These are phyloP conservation scores for Tachystola acroxantha DNA, from an alignment of 2,888 invertebrate genomes.

Conservation along the genomic window DNA sequence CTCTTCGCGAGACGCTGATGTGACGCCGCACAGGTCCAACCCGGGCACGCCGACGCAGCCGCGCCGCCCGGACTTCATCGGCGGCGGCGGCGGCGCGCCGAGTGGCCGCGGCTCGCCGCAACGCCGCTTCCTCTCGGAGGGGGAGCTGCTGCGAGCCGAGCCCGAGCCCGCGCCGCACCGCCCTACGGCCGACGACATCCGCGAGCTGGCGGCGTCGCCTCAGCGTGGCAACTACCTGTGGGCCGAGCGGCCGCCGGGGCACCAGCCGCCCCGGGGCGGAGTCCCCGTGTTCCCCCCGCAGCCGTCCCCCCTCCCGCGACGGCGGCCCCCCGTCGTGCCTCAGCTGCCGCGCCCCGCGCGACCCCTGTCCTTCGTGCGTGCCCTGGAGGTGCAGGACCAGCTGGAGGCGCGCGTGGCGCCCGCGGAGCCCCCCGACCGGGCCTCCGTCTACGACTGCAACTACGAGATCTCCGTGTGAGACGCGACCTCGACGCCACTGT, in stretches of 20 bases:
- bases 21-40: slow-evolving; percentile 87
- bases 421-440: slow-evolving; percentile 84
- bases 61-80: slow-evolving; percentile 92
- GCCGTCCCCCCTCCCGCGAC: slow-evolving; percentile 50
- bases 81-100: slow-evolving; percentile 62
- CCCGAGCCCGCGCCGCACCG: slow-evolving; percentile 77
- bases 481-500: slow-evolving; percentile 3
- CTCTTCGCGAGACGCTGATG: slow-evolving; percentile 69
- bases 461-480: slow-evolving; percentile 94
- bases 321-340: slow-evolving; percentile 76
- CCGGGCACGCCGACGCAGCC: slow-evolving; percentile 95
- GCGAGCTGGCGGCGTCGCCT: slow-evolving; percentile 89
- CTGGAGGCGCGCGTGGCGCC: slow-evolving; percentile 85
- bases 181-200: slow-evolving; percentile 66
- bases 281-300: slow-evolving; percentile 25
- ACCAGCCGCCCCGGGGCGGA: slow-evolving; percentile 56
- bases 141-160: slow-evolving; percentile 87
- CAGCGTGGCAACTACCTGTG: slow-evolving; percentile 78
- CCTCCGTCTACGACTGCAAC: slow-evolving; percentile 96
- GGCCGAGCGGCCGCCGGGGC: slow-evolving; percentile 80
- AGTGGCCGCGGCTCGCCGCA: slow-evolving; percentile 81
- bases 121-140: slow-evolving; percentile 88
- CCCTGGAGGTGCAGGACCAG: slow-evolving; percentile 92
- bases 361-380: slow-evolving; percentile 93
- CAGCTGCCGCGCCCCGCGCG: slow-evolving; percentile 67